A percentile compares a stretch with the other conserved stretches of the same genome.
Evolutionary conservation across 2,888 invertebrate species (phyloP).

Genomic region (Adelognathus sp.): DNA sequence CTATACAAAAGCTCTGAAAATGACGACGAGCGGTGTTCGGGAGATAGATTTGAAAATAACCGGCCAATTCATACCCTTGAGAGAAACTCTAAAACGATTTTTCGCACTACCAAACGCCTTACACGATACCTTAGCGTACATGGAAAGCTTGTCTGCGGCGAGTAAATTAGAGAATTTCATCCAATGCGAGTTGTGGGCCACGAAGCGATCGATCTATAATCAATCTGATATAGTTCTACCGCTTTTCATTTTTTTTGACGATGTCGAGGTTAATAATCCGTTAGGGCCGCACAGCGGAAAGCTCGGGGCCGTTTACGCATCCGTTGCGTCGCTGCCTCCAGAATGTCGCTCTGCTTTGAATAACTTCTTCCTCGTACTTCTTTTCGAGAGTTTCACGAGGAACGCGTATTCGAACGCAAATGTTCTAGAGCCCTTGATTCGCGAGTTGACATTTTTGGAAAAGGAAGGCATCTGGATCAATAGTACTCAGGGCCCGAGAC

Average conservation of each 20-base stretch:
- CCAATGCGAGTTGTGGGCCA: constrained; percentile 22
- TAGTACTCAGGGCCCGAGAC: constrained; percentile 14
- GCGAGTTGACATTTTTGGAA: constrained; percentile 60
- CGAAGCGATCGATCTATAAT: neutral
- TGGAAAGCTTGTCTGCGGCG: neutral
- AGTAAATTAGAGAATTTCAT: constrained; percentile 18
- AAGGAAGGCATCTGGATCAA: constrained; percentile 54
- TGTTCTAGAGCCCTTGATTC: constrained; percentile 62
- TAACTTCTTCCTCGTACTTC: constrained; percentile 63
- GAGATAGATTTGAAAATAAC: neutral
- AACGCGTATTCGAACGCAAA: constrained; percentile 57
- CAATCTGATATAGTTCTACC: constrained; percentile 51
- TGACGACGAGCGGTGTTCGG: neutral
- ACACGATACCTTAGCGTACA: constrained; percentile 20
- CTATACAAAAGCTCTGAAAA: neutral
- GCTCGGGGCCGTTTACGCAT: constrained; percentile 64
- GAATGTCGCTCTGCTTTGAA: constrained; percentile 57
- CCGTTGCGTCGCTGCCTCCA: constrained; percentile 59
- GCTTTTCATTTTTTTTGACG: constrained; percentile 62
- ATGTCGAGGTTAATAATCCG: constrained; percentile 63
- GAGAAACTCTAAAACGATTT: neutral
- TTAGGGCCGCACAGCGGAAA: constrained; percentile 65
- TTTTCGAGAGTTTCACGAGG: constrained; percentile 61
- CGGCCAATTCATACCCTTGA: neutral
- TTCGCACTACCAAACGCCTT: constrained; percentile 8